Percentiles rank a stretch among this genome's conserved stretches.
Evolutionary conservation across 1,140 invertebrate species (phyloP).

Genomic region (Anastrepha obliqua): DNA sequence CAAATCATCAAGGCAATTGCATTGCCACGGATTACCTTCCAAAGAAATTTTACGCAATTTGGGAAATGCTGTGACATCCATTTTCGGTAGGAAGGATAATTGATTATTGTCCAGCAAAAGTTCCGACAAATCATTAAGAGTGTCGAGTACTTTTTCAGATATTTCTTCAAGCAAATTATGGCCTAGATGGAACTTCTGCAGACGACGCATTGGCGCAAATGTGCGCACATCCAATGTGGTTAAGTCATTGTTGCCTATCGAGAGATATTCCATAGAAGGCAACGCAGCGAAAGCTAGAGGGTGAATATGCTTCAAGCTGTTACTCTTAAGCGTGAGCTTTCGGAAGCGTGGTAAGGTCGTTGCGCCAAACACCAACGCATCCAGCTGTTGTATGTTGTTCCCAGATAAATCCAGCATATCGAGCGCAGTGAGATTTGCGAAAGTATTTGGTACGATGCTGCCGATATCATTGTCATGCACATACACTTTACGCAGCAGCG

Average conservation of each 20-base stretch:
- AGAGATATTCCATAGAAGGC: constrained; percentile 68
- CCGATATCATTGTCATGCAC: constrained; percentile 66
- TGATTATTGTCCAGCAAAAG: constrained; percentile 69
- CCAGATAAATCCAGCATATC: constrained; percentile 67
- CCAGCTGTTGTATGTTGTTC: constrained; percentile 64
- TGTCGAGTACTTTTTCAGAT: constrained; percentile 60
- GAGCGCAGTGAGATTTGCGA: constrained; percentile 62
- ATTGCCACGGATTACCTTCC: constrained; percentile 73
- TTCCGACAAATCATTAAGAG: constrained; percentile 61
- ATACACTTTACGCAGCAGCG: constrained; percentile 65
- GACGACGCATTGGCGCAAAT: constrained; percentile 65
- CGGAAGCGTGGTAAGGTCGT: constrained; percentile 61
- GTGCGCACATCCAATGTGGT: constrained; percentile 63
- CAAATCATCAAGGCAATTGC: constrained; percentile 65
- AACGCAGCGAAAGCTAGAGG: constrained; percentile 63
- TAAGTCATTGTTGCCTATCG: constrained; percentile 66
- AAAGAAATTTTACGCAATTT: constrained; percentile 64
- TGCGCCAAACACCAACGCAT: constrained; percentile 62
- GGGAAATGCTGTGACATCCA: constrained; percentile 62
- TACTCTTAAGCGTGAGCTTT: constrained; percentile 63
- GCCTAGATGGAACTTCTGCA: constrained; percentile 68
- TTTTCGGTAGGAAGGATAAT: constrained; percentile 65
- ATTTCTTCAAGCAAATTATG: constrained; percentile 67
- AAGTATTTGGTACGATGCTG: constrained; percentile 61
- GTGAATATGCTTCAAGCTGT: constrained; percentile 64